Conservation (phyloP, 2,797 vertebrate species). For the Sitta carolinensis region DNA sequence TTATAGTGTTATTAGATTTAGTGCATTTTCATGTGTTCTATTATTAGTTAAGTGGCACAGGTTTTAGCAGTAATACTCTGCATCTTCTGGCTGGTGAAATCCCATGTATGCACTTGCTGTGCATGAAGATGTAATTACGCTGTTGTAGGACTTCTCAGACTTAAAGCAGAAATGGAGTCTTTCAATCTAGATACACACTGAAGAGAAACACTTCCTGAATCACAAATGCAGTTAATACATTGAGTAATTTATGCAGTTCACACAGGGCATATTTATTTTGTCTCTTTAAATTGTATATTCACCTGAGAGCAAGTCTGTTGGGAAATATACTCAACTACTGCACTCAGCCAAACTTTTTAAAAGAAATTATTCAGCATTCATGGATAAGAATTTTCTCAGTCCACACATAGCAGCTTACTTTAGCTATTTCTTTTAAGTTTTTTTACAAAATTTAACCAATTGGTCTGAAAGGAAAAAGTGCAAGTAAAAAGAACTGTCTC, state of each 20-base stretch:
- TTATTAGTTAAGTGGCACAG: background rate
- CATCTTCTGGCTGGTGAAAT: background rate
- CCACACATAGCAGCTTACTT: background rate
- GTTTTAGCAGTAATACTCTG: background rate
- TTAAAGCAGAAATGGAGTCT: background rate
- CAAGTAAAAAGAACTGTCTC: background rate
- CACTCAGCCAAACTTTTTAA: background rate
- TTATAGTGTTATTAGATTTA: background rate
- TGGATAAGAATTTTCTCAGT: background rate
- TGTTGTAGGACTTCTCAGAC: background rate
- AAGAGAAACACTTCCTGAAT: background rate
- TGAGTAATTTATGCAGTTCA: background rate
- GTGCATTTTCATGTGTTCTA: background rate
- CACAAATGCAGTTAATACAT: background rate
- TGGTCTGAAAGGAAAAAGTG: background rate
- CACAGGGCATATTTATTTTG: background rate
- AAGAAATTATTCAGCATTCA: background rate
- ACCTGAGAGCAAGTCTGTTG: background rate
- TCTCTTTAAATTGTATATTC: background rate
- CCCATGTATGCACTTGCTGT: background rate
- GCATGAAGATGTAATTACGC: background rate
- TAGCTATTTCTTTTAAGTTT: background rate
- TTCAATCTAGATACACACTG: background rate
- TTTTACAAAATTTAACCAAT: background rate
- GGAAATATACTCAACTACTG: background rate